phyloP scores from a whole-genome alignment of 2,888 invertebrate species.

The Eurois occulta region DNA sequence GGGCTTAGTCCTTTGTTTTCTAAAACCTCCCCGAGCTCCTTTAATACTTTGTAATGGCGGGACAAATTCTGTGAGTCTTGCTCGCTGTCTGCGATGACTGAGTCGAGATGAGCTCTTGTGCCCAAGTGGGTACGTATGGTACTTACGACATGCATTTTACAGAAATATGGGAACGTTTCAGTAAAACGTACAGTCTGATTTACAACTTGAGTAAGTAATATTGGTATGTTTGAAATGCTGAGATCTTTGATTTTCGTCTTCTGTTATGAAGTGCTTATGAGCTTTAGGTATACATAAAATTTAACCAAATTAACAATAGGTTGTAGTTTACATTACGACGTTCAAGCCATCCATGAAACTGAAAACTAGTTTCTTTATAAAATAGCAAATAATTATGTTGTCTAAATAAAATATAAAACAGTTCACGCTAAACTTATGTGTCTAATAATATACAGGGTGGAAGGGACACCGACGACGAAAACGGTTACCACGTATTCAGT shows the following conservation, averaged over 20 bases:
- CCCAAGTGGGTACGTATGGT: constrained; percentile 57
- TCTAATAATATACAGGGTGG: no score
- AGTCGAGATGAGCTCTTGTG: constrained; percentile 68
- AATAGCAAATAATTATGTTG: no score
- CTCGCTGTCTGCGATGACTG: constrained; percentile 74
- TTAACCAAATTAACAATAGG: no score
- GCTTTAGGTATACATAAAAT: neutral
- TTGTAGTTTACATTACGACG: no score
- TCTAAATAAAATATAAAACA: no score
- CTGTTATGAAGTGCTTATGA: neutral
- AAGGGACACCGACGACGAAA: no score
- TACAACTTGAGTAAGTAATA: neutral
- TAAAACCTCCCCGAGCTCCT: constrained; percentile 82
- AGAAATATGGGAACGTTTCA: constrained; percentile 41
- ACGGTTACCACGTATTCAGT: no score
- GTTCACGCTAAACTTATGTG: no score
- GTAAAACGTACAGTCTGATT: constrained; percentile 20
- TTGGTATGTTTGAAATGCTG: neutral
- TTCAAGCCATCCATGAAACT: no score
- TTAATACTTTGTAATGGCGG: constrained; percentile 86
- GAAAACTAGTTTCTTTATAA: no score
- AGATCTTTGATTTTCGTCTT: neutral
- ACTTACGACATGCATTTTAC: constrained; percentile 57
- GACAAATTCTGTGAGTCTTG: constrained; percentile 81
- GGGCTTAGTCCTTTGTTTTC: constrained; percentile 86